Conservation (phyloP, 1,140 invertebrate species). For the Pseudomyrmex flavicornis region DNA sequence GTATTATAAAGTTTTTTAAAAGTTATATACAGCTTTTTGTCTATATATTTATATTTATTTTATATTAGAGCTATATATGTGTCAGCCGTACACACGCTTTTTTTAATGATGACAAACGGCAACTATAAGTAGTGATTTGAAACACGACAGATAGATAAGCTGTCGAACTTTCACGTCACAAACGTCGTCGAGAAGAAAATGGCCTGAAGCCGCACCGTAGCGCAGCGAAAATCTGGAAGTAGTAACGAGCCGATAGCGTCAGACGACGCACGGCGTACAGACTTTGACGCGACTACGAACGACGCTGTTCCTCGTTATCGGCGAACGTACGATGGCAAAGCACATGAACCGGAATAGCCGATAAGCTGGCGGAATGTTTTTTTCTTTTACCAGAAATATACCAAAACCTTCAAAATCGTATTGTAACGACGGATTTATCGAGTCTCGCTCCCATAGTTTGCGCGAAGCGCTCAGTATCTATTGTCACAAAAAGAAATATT, state of each 20-base stretch:
- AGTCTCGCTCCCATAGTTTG: slow-evolving; percentile 30
- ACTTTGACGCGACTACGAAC: slow-evolving; percentile 31
- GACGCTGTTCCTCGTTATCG: slow-evolving; percentile 48
- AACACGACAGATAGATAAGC: neutral
- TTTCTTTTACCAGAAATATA: slow-evolving; percentile 31
- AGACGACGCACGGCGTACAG: slow-evolving; percentile 17
- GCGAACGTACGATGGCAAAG: slow-evolving; percentile 17
- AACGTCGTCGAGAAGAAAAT: neutral
- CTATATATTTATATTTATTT: too few relatives aligned
- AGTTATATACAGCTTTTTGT: too few relatives aligned
- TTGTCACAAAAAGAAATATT: neutral
- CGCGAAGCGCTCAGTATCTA: neutral
- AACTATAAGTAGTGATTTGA: neutral
- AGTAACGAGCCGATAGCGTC: slow-evolving; percentile 41
- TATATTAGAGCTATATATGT: neutral
- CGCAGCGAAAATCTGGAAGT: slow-evolving; percentile 41
- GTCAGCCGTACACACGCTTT: neutral
- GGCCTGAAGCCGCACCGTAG: neutral
- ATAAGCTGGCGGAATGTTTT: slow-evolving; percentile 42
- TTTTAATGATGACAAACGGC: neutral
- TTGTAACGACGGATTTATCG: slow-evolving; percentile 38
- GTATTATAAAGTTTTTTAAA: too few relatives aligned
- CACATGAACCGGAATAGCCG: slow-evolving; percentile 58
- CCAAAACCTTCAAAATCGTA: slow-evolving; percentile 33
- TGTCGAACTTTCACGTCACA: neutral